Percentiles rank a stretch among this genome's conserved stretches.
These are phyloP conservation scores for Eucriotettix oculatus DNA, from an alignment of 2,888 invertebrate genomes.

Conservation along the genomic window DNA sequence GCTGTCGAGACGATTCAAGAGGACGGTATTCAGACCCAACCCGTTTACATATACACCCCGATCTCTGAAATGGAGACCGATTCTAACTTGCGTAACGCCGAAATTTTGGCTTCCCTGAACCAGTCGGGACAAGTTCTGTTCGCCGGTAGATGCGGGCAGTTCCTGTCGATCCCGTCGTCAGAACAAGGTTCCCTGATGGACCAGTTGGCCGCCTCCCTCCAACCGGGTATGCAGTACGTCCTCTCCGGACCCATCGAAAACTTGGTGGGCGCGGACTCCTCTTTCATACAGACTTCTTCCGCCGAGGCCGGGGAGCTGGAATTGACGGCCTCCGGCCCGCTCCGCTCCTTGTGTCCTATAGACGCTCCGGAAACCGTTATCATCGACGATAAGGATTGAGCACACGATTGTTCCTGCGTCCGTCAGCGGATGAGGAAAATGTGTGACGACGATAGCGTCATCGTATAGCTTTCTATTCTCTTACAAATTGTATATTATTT, in stretches of 20 bases:
- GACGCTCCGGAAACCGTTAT: too few species aligned
- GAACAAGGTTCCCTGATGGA: slow-evolving; percentile 3
- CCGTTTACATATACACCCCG: slow-evolving; percentile 6
- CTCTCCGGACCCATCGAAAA: slow-evolving; percentile 4
- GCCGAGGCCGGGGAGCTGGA: too few species aligned
- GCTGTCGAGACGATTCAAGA: neutral
- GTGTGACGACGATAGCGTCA: too few species aligned
- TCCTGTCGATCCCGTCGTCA: slow-evolving; percentile 1
- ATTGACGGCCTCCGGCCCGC: too few species aligned
- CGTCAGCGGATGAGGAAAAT: too few species aligned
- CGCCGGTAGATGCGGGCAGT: slow-evolving; percentile 4
- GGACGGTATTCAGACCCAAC: slow-evolving; percentile 1
- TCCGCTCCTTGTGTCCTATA: too few species aligned
- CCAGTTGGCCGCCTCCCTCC: slow-evolving; percentile 4
- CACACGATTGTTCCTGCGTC: too few species aligned
- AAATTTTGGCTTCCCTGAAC: slow-evolving; percentile 6
- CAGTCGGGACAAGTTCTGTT: slow-evolving; percentile 3
- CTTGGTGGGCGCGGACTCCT: neutral
- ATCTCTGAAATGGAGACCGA: neutral
- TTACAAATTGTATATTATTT: too few species aligned
- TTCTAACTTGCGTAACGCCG: slow-evolving; percentile 2
- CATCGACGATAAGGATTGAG: too few species aligned
- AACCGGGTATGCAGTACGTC: slow-evolving; percentile 5
- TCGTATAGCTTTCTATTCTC: too few species aligned
- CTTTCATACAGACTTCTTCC: slow-evolving; percentile 2